Conservation (phyloP, 1,140 invertebrate species). For the Ceratina japonica region DNA sequence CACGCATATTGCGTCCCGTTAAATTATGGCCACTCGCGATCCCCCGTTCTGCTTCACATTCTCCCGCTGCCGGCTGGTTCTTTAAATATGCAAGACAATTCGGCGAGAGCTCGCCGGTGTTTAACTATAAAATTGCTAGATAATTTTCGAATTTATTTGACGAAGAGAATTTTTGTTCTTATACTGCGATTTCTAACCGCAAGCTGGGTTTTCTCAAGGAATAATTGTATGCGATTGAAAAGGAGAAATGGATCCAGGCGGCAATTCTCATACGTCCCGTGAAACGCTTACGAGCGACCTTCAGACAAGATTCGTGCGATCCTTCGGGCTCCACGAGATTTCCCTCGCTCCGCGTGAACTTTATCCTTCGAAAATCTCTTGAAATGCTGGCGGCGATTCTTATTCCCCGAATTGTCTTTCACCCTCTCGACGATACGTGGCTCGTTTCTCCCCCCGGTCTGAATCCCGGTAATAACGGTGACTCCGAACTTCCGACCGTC, state of each 20-base stretch:
- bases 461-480: constrained; percentile 3
- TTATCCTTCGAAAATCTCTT: constrained; percentile 17
- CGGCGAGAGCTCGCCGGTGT: too few relatives aligned
- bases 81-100: too few relatives aligned
- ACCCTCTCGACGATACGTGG: constrained; percentile 22
- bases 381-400: constrained; percentile 24
- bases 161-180: too few relatives aligned
- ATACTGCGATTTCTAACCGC: too few relatives aligned
- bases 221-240: constrained; percentile 37
- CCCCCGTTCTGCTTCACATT: not conserved
- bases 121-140: too few relatives aligned
- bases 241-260: not conserved
- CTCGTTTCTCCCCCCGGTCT: not conserved
- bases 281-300: constrained; percentile 2
- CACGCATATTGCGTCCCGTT: constrained; percentile 7
- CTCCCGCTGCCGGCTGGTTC: too few relatives aligned
- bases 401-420: constrained; percentile 29
- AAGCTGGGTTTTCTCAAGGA: not conserved
- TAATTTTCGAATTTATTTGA: too few relatives aligned
- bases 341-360: not conserved
- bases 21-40: constrained; percentile 37
- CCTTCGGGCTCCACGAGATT: not conserved
- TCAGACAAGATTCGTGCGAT: constrained; percentile 6
- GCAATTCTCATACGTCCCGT: constrained; percentile 21
- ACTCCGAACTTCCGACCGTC: not conserved